phyloP scores from a whole-genome alignment of 2,888 invertebrate species.

The Bhutanitis thaidina region DNA sequence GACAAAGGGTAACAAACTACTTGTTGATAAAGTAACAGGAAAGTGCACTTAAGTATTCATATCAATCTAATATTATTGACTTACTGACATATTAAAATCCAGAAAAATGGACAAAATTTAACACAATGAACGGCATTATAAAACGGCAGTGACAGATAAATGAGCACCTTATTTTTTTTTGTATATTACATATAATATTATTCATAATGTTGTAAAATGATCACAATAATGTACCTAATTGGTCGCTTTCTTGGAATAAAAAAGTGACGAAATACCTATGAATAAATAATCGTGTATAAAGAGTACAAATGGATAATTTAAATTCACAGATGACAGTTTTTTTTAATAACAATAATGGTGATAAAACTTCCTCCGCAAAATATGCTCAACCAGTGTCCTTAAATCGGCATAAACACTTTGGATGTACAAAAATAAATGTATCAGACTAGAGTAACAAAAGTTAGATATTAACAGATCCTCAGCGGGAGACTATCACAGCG shows the following conservation, averaged over 20 bases:
- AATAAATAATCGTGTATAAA: not conserved
- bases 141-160: not conserved
- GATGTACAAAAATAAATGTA: too few relatives aligned
- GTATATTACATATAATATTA: not conserved
- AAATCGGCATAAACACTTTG: too few relatives aligned
- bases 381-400: too few relatives aligned
- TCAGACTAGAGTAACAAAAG: too few relatives aligned
- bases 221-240: constrained; percentile 3
- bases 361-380: too few relatives aligned
- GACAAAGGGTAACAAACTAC: too few relatives aligned
- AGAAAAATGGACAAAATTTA: not conserved
- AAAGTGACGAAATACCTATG: not conserved
- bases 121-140: not conserved
- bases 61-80: not conserved
- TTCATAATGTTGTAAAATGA: not conserved
- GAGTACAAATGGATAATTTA: not conserved
- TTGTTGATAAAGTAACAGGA: not conserved
- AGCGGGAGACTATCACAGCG: too few relatives aligned
- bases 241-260: not conserved
- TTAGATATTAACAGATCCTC: too few relatives aligned
- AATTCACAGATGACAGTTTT: too few relatives aligned
- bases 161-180: not conserved
- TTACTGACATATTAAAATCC: not conserved
- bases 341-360: too few relatives aligned
- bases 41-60: not conserved